Evolutionary conservation across 2,888 invertebrate genomes (phyloP), one percentile per base, ranked within the genome.

Genomic region (Flexamia atlantica): DNA sequence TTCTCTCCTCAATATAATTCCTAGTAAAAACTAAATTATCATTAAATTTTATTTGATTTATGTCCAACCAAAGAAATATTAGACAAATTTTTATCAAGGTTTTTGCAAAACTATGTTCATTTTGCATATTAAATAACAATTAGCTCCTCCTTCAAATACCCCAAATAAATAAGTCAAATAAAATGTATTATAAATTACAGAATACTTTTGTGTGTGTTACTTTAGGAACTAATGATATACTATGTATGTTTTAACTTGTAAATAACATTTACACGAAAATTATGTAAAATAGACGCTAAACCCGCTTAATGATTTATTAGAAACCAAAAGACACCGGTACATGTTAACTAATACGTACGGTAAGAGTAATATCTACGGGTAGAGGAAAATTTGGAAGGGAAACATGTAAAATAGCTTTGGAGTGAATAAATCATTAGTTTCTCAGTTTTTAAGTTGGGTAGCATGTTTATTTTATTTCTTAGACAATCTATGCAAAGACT

Each of bases 401-500:
- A 68, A 68, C 68, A 40, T 72, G 72, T 36, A 40, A 72, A 5
- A 36, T 72, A 72, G 72, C 36, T 20, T 12, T 25, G 40, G 72
- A 72, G n/a, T 20, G 72, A 23, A n/a, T 72, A 32, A 68, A 72
- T 40, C n/a, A 25, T 72, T 64, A 64, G 64, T 64, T 28, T 64
- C 23, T 28, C 23, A 12, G 3, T 23, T 14, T 28, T 64, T 64
- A 30, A 64, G 64, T 83, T 57, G 20, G 72, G 74, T 74, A 83
- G 60, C 53, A 74, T 57, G 36, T 50, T 57, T 50, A 70, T 53
- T 83, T 83, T 25, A 72, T 83, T 83, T 83, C 82, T 57, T 83
- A 83, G 82, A 83, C 82, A 83, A 83, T 83, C 82, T 79, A 79
- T 53, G 79, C 79, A 57, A 76, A 79, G 79, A 79, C 79, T 79